phyloP scores from a whole-genome alignment of 2,797 vertebrate species.

The Erpetoichthys calabaricus region DNA sequence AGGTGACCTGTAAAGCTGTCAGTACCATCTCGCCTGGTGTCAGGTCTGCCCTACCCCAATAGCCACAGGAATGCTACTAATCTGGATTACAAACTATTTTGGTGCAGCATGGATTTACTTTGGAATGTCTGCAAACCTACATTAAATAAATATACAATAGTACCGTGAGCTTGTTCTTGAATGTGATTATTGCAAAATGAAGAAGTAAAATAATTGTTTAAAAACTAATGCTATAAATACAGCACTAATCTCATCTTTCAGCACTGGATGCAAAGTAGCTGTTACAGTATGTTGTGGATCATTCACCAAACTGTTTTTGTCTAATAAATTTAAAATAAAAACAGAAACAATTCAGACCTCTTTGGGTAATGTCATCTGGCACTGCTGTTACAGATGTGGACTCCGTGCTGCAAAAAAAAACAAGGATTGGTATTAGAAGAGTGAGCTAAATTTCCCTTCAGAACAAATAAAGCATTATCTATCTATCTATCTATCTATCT shows the following conservation, averaged over 20 bases:
- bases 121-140: too few relatives aligned
- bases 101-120: constrained; percentile 14
- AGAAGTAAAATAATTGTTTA: too few relatives aligned
- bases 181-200: too few relatives aligned
- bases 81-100: constrained; percentile 48
- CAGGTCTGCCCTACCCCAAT: constrained; percentile 12
- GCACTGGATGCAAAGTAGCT: too few relatives aligned
- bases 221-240: too few relatives aligned
- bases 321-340: neutral
- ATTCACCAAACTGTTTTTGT: neutral
- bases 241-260: too few relatives aligned
- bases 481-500: too few relatives aligned
- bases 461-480: too few relatives aligned
- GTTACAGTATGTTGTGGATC: neutral
- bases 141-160: too few relatives aligned
- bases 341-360: constrained; percentile 10
- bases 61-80: constrained; percentile 32
- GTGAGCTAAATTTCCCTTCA: too few relatives aligned
- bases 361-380: constrained; percentile 3
- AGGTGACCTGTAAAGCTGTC: neutral
- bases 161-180: too few relatives aligned
- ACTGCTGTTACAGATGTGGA: constrained; percentile 8
- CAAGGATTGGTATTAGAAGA: neutral
- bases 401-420: constrained; percentile 15
- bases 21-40: neutral